Evolutionary conservation across 2,113 vertebrate genomes (phyloP).

Genomic region (Crotophaga sulcirostris): DNA sequence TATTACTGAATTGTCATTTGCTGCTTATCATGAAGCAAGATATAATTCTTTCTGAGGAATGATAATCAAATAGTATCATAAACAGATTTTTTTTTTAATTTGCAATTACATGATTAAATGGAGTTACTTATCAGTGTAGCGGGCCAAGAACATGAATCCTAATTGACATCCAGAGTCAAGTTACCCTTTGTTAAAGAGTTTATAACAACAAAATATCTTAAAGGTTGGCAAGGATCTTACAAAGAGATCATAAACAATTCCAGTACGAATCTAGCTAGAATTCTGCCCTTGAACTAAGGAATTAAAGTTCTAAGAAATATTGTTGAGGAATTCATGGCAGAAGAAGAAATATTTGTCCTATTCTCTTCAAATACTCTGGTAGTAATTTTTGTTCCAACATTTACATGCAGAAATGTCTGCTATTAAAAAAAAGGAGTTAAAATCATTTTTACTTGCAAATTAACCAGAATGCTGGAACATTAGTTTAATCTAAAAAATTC

Average conservation of each 20-base stretch:
- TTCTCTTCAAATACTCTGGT: slow-evolving; percentile 24
- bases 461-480: slow-evolving; percentile 33
- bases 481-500: slow-evolving; percentile 53
- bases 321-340: slow-evolving; percentile 46
- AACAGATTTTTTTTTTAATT: neutral
- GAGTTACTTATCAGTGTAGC: neutral
- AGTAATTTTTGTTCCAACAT: slow-evolving; percentile 41
- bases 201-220: neutral
- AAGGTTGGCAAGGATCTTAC: neutral
- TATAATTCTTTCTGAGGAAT: neutral
- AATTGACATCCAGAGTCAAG: neutral
- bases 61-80: neutral
- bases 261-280: slow-evolving; percentile 17
- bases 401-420: slow-evolving; percentile 42
- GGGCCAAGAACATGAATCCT: neutral
- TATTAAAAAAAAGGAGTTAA: neutral
- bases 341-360: slow-evolving; percentile 53
- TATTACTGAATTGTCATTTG: neutral
- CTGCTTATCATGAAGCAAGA: neutral
- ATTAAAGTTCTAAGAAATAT: slow-evolving; percentile 52
- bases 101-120: neutral
- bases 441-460: slow-evolving; percentile 38
- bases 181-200: neutral
- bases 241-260: neutral
- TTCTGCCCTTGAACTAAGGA: slow-evolving; percentile 36